Conservation (phyloP, 2,113 vertebrate species). For the Labrus mixtus region DNA sequence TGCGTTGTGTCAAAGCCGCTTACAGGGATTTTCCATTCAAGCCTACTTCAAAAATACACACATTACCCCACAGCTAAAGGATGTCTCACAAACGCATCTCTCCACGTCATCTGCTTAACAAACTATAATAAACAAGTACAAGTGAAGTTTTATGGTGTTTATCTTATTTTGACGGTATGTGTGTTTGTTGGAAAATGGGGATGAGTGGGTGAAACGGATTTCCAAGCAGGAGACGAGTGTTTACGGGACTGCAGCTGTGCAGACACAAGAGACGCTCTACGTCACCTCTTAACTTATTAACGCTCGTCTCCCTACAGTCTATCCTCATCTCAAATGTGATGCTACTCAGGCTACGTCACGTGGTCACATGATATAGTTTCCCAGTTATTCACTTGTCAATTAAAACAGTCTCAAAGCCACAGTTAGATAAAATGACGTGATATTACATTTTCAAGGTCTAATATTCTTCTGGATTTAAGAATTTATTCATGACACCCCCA, state of each 20-base stretch:
- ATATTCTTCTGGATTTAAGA: not conserved
- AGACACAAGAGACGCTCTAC: not conserved
- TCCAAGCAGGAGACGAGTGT: slow-evolving; percentile 55
- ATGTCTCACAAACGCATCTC: slow-evolving; percentile 9
- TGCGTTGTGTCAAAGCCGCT: not conserved
- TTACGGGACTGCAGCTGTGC: slow-evolving; percentile 76
- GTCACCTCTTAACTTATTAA: slow-evolving; percentile 35
- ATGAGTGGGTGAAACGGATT: slow-evolving; percentile 51
- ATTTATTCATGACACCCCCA: not conserved
- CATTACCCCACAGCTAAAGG: slow-evolving; percentile 40
- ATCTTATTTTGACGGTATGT: slow-evolving; percentile 38
- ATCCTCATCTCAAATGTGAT: not conserved
- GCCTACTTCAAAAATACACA: slow-evolving; percentile 37
- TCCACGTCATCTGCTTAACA: slow-evolving; percentile 50
- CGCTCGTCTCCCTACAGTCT: too few species aligned
- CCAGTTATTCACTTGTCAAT: not conserved
- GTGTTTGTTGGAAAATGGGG: slow-evolving; percentile 23
- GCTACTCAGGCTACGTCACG: not conserved
- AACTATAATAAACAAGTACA: slow-evolving; percentile 21
- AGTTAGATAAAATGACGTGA: not conserved
- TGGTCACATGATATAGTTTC: not conserved
- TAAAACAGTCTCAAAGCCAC: not conserved
- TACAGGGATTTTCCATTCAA: not conserved
- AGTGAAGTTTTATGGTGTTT: slow-evolving; percentile 52
- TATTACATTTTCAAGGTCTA: not conserved